Percentiles rank a stretch among this genome's conserved stretches.
Conservation (phyloP, 2,797 vertebrate genomes). For the Takifugu ocellatus region DNA sequence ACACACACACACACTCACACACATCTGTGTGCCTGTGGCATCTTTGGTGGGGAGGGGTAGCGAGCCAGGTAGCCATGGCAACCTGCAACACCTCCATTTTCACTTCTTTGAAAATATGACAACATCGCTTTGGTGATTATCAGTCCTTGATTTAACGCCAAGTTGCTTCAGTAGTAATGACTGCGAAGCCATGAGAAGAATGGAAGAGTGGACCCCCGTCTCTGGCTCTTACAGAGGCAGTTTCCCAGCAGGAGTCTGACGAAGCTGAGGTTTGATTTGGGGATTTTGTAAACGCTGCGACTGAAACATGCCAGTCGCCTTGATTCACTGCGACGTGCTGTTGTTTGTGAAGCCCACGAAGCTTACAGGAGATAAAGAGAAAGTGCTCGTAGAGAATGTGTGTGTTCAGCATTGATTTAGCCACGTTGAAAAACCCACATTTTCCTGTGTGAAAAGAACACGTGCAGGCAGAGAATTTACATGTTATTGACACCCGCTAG, state of each 20-base stretch:
- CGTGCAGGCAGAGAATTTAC: slow-evolving; percentile 36
- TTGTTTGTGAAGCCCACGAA: slow-evolving; percentile 43
- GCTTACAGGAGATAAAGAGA: slow-evolving; percentile 34
- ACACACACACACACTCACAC: too few relatives aligned
- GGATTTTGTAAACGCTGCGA: slow-evolving; percentile 63
- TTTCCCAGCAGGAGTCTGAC: slow-evolving; percentile 50
- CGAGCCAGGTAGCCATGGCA: too few relatives aligned
- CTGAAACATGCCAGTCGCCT: slow-evolving; percentile 70
- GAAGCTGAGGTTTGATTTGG: slow-evolving; percentile 56
- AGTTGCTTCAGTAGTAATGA: slow-evolving; percentile 67
- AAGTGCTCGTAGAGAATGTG: slow-evolving; percentile 17
- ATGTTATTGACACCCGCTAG: slow-evolving; percentile 26
- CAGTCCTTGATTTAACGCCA: slow-evolving; percentile 72
- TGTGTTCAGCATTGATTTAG: slow-evolving; percentile 55
- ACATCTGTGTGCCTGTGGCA: too few relatives aligned
- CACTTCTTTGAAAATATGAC: slow-evolving; percentile 54
- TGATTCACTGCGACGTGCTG: slow-evolving; percentile 63
- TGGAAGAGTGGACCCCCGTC: slow-evolving; percentile 37
- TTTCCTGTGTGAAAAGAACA: slow-evolving; percentile 40
- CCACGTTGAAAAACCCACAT: slow-evolving; percentile 39
- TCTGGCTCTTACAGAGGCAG: slow-evolving; percentile 27
- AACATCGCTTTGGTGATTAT: slow-evolving; percentile 56
- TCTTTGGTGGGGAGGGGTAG: too few relatives aligned
- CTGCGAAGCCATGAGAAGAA: slow-evolving; percentile 46
- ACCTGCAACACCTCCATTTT: slow-evolving; percentile 15